These are phyloP conservation scores for Raillietiella orientalis DNA, from an alignment of 2,888 invertebrate species.

Conservation along the genomic window DNA sequence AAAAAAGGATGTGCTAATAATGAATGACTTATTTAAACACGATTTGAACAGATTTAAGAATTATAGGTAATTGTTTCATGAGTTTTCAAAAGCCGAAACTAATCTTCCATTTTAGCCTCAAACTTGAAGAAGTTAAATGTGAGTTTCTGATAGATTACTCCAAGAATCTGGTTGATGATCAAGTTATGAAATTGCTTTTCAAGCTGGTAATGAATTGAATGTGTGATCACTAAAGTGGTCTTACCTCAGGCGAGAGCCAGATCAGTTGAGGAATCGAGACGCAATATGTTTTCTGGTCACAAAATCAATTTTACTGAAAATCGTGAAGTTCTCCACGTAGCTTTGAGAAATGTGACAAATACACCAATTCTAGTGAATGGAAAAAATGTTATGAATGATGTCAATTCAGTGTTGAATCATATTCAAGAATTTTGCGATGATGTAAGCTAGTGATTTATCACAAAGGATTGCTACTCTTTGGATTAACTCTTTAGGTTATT, in stretches of 20 bases:
- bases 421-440: conserved; percentile 73
- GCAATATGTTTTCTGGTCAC: conserved; percentile 70
- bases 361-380: conserved; percentile 45
- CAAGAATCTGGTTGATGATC: conserved; percentile 63
- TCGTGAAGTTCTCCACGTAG: conserved; percentile 76
- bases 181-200: conserved; percentile 35
- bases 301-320: conserved; percentile 94
- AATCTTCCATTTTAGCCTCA: conserved; percentile 23
- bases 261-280: conserved; percentile 47
- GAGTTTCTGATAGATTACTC: conserved; percentile 87
- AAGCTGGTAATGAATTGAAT: conserved; percentile 25
- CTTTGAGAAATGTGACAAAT: conserved; percentile 56
- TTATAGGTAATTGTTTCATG: too few species aligned
- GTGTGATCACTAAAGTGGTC: conserved; percentile 1
- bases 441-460: conserved; percentile 14
- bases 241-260: conserved; percentile 25
- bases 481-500: conserved; percentile 12
- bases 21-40: too few species aligned
- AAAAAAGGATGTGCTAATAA: too few species aligned
- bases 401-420: conserved; percentile 61
- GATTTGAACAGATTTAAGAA: too few species aligned
- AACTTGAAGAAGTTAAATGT: conserved; percentile 40
- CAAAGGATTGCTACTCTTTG: neutral
- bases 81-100: neutral
- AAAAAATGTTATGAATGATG: conserved; percentile 68